Base-by-base conservation (phyloP, 64 coral and sea anemone genomes). In the Stylophora pistillata region DNA sequence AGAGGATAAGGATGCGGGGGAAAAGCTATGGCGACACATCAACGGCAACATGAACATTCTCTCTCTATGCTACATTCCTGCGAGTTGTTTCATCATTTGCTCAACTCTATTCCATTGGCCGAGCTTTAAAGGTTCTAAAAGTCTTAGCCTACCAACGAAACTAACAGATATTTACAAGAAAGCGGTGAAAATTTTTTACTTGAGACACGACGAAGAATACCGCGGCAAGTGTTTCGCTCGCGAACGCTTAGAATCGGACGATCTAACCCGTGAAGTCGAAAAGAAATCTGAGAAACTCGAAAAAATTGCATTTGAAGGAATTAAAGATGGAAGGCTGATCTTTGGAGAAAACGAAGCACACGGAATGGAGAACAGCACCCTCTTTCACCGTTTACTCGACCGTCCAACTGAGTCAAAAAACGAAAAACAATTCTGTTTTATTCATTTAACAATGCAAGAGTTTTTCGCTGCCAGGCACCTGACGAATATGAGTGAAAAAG, bases 361-460 rank as follows among this genome's bases (percentile, higher is more conserved):
- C n/a, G 58, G 26, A 6, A 30, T 95, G 10, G 52, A 28, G 10
- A 13, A 91, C 56, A 75, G 89, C 91, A 75, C 89, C 5, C 34
- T 95, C 5, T 81, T 95, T 65, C 89, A 95, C 63, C 56, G 68
- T 13, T 82, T 95, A 15, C 89, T 83, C 10, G 56, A 91, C 31
- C 28, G 53, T n/a, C n/a, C 64, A 32, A 21, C 30, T 71, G 15
- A 18, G 0, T 28, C 13, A 53, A 47, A 18, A 3, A 56, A 54
- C 30, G 58, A 56, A 37, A 54, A 76, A 11, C 64, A 88, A 18
- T 95, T 56, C 55, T 88, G 85, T 31, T 95, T 95, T 17, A 72
- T 86, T 31, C 93, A 95, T 64, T 56, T 95, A 26, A 95, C 93
- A 16, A 27, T 95, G n/a, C 93, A 95, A 29, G 93, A 95, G 27